phyloP scores from a whole-genome alignment of 2,888 invertebrate species.

The Acanthoscelides obtectus region DNA sequence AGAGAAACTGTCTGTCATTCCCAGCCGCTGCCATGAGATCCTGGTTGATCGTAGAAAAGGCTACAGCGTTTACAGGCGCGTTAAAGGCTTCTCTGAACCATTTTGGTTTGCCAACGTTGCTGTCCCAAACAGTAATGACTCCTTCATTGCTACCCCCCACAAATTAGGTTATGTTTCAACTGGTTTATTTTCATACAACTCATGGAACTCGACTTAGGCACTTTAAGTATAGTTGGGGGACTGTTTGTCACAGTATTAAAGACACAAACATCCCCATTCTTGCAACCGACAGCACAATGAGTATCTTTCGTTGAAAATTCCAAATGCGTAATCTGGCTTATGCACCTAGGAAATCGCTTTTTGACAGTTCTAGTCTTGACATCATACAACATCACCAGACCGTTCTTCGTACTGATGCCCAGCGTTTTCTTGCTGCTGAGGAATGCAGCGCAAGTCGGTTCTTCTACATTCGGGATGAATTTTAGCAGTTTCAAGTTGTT shows the following conservation, averaged over 20 bases:
- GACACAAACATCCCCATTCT: slow-evolving; percentile 38
- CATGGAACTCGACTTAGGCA: slow-evolving; percentile 39
- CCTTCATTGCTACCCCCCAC: slow-evolving; percentile 43
- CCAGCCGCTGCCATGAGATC: slow-evolving; percentile 56
- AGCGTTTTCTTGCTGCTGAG: slow-evolving; percentile 41
- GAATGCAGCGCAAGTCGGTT: slow-evolving; percentile 43
- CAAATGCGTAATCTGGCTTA: slow-evolving; percentile 34
- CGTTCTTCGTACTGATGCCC: slow-evolving; percentile 38
- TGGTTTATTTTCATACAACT: slow-evolving; percentile 38
- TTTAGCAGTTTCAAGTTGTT: slow-evolving; percentile 37
- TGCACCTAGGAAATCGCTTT: slow-evolving; percentile 35
- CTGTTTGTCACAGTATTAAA: slow-evolving; percentile 37
- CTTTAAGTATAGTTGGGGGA: slow-evolving; percentile 32
- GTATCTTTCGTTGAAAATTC: slow-evolving; percentile 40
- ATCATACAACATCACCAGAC: slow-evolving; percentile 42
- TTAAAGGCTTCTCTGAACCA: slow-evolving; percentile 47
- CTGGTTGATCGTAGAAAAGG: slow-evolving; percentile 53
- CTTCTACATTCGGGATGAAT: slow-evolving; percentile 37
- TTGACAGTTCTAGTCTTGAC: slow-evolving; percentile 37
- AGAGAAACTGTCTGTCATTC: slow-evolving; percentile 54
- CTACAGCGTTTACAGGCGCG: slow-evolving; percentile 55
- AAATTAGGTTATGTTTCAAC: slow-evolving; percentile 36
- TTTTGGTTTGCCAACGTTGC: slow-evolving; percentile 35
- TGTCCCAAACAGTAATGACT: slow-evolving; percentile 43
- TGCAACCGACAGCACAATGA: slow-evolving; percentile 39